Conservation (phyloP, 2,797 vertebrate species). For the Erpetoichthys calabaricus region DNA sequence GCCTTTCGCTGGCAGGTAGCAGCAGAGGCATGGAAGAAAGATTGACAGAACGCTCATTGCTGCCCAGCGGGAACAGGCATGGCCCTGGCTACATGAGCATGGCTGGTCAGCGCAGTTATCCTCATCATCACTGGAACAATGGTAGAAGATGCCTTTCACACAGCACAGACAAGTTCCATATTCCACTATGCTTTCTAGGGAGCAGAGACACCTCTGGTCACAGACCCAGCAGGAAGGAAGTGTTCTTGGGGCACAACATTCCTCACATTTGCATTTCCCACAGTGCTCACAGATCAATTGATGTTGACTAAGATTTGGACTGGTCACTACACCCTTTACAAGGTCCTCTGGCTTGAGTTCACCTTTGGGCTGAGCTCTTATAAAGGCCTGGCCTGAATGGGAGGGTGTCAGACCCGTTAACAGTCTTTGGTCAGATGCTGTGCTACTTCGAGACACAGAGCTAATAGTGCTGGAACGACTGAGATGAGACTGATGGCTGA, state of each 20-base stretch:
- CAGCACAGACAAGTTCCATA: constrained; percentile 89
- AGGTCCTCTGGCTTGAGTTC: constrained; percentile 61
- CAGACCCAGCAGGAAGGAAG: constrained; percentile 89
- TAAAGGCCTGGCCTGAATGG: constrained; percentile 55
- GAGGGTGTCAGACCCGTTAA: constrained; percentile 68
- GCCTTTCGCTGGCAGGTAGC: constrained; percentile 86
- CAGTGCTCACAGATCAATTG: constrained; percentile 83
- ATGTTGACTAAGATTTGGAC: constrained; percentile 50
- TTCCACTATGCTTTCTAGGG: constrained; percentile 73
- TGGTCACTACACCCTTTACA: constrained; percentile 52
- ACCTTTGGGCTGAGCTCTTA: constrained; percentile 67
- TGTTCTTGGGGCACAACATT: constrained; percentile 68
- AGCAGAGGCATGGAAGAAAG: constrained; percentile 93
- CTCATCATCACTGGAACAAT: constrained; percentile 89
- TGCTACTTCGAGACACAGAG: constrained; percentile 79
- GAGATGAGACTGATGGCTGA: constrained; percentile 58
- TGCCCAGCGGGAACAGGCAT: constrained; percentile 75
- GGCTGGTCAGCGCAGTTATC: constrained; percentile 89
- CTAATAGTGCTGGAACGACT: constrained; percentile 89
- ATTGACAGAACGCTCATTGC: constrained; percentile 75
- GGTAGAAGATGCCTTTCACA: constrained; percentile 89
- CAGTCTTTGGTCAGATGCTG: constrained; percentile 80
- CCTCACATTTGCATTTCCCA: constrained; percentile 80
- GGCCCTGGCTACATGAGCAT: constrained; percentile 72
- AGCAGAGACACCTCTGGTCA: constrained; percentile 84